Evolutionary conservation across 2,797 vertebrate species (phyloP), one percentile per base, ranked within the genome.

Genomic region (Otolemur crassicaudatus): DNA sequence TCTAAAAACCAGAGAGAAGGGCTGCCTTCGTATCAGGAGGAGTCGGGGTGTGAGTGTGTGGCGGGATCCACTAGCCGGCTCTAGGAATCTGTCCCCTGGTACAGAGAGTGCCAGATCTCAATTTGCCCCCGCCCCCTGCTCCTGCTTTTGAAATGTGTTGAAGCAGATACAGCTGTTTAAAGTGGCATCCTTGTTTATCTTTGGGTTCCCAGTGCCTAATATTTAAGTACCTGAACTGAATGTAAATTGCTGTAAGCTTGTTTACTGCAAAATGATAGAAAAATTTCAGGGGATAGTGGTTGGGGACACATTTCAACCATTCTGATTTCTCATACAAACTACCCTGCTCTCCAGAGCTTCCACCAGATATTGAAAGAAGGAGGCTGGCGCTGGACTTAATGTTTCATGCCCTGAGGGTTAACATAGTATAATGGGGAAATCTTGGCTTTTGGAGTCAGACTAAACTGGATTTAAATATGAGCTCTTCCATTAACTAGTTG

Each of bases 181-280:
- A 88, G 37, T 37, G 40, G 82, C 31, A 72, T 23, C 58, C 63
- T 25, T 40, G 60, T 76, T 88, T 70, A 69, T 49, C 92, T 65
- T 34, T 76, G 83, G n/a, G 67, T 53, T 90, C 58, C 82, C 75
- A 58, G 49, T 17, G 34, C 27, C 40, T 63, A 61, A 72, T 53
- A 70, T 65, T 56, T 83, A 43, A 70, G 27, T 46, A 67, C 17
- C n/a, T 27, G 37, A 63, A 49, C 29, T 10, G 82, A 94, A 80
- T 97, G 75, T 58, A 69, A 75, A 81, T 94, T 61, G 43, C 34
- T 29, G 19, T 83, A 82, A 94, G 77, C 22, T 88, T 96, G 72
- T 80, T 81, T 80, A 70, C 14, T 43, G 60, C 70, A 94, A 94
- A 91, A 75, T 22, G 83, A 60, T 22, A 67, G 67, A 34, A 80